Percentiles rank a stretch among this genome's conserved stretches.
Evolutionary conservation across 2,888 invertebrate genomes (phyloP).

Genomic region (Drosophila rellima): DNA sequence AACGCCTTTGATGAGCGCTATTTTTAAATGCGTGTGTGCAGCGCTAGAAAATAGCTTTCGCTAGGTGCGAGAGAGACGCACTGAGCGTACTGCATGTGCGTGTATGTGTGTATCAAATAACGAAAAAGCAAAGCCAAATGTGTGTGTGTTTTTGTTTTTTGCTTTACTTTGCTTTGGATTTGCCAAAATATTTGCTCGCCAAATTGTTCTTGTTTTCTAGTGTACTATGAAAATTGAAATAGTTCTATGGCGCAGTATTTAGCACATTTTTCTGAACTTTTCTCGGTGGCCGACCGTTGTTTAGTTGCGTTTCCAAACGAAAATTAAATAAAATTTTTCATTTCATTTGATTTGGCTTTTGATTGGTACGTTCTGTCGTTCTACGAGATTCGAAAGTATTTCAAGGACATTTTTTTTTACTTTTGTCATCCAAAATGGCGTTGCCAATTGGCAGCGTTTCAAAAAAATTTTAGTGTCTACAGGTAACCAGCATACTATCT

Average conservation of each 20-base stretch:
- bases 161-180: slow-evolving; percentile 36
- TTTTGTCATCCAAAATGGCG: slow-evolving; percentile 13
- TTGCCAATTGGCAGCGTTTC: slow-evolving; percentile 68
- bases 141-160: slow-evolving; percentile 31
- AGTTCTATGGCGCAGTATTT: slow-evolving; percentile 43
- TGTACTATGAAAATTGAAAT: slow-evolving; percentile 41
- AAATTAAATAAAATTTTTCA: slow-evolving; percentile 42
- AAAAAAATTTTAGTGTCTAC: slow-evolving; percentile 35
- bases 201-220: slow-evolving; percentile 44
- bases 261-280: slow-evolving; percentile 49
- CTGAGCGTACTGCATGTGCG: slow-evolving; percentile 18
- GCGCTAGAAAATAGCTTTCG: slow-evolving; percentile 58
- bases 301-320: slow-evolving; percentile 64
- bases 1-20: slow-evolving; percentile 66
- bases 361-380: slow-evolving; percentile 33
- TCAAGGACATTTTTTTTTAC: slow-evolving; percentile 65
- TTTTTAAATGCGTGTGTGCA: slow-evolving; percentile 71
- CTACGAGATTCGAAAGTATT: slow-evolving; percentile 60
- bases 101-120: slow-evolving; percentile 70
- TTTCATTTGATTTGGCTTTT: slow-evolving; percentile 53
- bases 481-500: slow-evolving; percentile 58
- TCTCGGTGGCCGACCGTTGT: slow-evolving; percentile 29
- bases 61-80: slow-evolving; percentile 59
- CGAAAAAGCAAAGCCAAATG: slow-evolving; percentile 55
- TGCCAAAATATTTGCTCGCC: slow-evolving; percentile 63